Base-by-base conservation (phyloP, 2,888 invertebrate species). In the Cecidostiba fungosa region DNA sequence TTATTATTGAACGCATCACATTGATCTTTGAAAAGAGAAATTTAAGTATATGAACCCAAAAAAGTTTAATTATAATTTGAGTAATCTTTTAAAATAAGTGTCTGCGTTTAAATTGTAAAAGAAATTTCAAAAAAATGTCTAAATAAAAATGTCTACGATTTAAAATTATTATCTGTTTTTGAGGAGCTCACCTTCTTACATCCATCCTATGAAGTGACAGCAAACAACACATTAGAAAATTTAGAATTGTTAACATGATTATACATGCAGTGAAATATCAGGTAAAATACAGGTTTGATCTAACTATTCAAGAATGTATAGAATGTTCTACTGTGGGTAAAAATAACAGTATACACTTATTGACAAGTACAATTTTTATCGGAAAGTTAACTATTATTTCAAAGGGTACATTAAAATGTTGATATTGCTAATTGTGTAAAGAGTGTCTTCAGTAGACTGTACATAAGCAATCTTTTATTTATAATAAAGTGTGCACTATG, bases 131-230 rank as follows among this genome's bases (percentile, higher is more conserved):
- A 76, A n/a, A 26, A 14, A 14, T 26, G 1, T 69, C 32, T 32
- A 32, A 62, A 62, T 62, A n/a, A 23, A 62, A 29, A 26, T 26
- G 1, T 69, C 32, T 32, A 32, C 19, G 19, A 39, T 29, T 26
- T 23, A n/a, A 70, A 59, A 26, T 23, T 81, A 77, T 79, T 39
- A 72, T 39, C 32, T 54, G 77, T 50, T 81, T 80, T 78, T 72
- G 12, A 36, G 82, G 76, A 87, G 89, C 92, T 93, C 90, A 93
- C 93, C 92, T 87, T 92, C 90, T 93, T 93, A 94, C 93, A 94
- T 93, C 93, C 94, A 93, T 91, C 93, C 94, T 93, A 90, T 90
- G 43, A 47, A 87, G 91, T 91, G 90, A 90, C 88, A 89, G 90
- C 90, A 86, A 36, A 72, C 36, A 86, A 78, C 29, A 82, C 82